phyloP scores from a whole-genome alignment of 1,140 invertebrate species.

The Gryllus bimaculatus region DNA sequence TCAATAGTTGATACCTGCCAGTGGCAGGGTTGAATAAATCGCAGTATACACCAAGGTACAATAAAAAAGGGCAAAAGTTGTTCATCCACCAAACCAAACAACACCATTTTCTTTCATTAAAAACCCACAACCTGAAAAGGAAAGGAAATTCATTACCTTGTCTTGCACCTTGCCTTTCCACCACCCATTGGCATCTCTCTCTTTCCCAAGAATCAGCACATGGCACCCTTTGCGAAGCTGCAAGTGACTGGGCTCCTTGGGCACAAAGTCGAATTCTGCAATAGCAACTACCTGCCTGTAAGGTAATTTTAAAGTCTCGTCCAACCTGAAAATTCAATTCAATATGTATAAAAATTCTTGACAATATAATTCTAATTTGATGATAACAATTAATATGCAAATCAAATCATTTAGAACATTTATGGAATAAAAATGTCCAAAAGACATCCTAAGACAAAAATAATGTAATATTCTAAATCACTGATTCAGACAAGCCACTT shows the following conservation, averaged over 20 bases:
- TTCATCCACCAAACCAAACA: no score
- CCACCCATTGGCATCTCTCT: slow-evolving; percentile 69
- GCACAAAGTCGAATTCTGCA: slow-evolving; percentile 64
- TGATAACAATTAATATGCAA: not conserved
- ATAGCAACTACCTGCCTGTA: slow-evolving; percentile 62
- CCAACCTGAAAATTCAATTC: slow-evolving; percentile 39
- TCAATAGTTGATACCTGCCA: no score
- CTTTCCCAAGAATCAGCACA: slow-evolving; percentile 65
- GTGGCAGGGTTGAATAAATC: no score
- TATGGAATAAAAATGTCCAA: not conserved
- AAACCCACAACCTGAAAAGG: no score
- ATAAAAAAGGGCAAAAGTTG: no score
- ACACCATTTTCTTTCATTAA: no score
- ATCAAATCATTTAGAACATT: not conserved
- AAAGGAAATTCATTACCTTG: not conserved
- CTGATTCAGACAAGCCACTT: not conserved
- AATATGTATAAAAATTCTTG: not conserved
- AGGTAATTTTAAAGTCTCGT: slow-evolving; percentile 65
- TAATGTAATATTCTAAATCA: no score
- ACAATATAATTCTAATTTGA: not conserved
- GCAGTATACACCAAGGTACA: no score
- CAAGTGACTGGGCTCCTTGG: slow-evolving; percentile 64
- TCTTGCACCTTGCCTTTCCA: slow-evolving; percentile 64
- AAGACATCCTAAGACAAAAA: not conserved
- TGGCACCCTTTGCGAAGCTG: slow-evolving; percentile 65